Percentiles rank a stretch among this genome's conserved stretches.
phyloP scores from a whole-genome alignment of 2,888 invertebrate genomes.

The Trissoscelio sp. region DNA sequence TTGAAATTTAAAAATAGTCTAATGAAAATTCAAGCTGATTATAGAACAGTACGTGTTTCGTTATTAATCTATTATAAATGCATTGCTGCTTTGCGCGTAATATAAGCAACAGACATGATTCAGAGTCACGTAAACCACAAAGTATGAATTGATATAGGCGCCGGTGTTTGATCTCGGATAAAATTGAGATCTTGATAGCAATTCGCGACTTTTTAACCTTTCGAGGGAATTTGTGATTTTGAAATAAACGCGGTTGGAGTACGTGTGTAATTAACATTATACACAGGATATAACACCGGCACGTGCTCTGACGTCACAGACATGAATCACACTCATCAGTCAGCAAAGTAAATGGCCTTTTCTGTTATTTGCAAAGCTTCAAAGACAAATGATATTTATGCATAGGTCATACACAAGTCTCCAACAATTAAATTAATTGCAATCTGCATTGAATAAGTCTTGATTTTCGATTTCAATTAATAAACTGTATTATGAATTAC shows the following conservation, averaged over 20 bases:
- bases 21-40: constrained; percentile 25
- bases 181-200: constrained; percentile 8
- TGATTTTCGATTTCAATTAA: constrained; percentile 34
- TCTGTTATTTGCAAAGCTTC: constrained; percentile 54
- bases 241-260: constrained; percentile 12
- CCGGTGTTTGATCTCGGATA: constrained; percentile 7
- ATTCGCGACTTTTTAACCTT: constrained; percentile 34
- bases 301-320: constrained; percentile 82
- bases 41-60: not conserved
- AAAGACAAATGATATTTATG: constrained; percentile 55
- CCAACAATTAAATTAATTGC: constrained; percentile 51
- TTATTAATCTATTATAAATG: not conserved
- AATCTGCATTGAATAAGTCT: constrained; percentile 14
- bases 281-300: constrained; percentile 65
- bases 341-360: constrained; percentile 78
- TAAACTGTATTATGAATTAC: constrained; percentile 24
- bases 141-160: not conserved
- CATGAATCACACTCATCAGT: constrained; percentile 81
- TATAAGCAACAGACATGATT: not conserved
- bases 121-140: not conserved
- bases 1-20: constrained; percentile 36
- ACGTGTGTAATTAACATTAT: constrained; percentile 32
- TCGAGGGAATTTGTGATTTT: constrained; percentile 16
- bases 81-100: not conserved
- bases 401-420: constrained; percentile 53